Base-by-base conservation (phyloP, 2,888 invertebrate species). In the Eulithis testata region DNA sequence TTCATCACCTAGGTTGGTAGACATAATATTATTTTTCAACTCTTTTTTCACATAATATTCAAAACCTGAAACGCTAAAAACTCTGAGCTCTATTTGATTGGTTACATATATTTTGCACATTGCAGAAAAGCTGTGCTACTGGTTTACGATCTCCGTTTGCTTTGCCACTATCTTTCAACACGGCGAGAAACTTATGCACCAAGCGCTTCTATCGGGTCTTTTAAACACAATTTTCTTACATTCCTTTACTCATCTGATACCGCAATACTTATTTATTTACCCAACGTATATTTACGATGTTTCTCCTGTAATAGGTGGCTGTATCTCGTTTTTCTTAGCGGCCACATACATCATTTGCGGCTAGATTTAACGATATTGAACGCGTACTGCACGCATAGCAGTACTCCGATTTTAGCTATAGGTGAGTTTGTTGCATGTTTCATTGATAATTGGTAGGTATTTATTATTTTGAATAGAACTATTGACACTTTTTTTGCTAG, bases 211-310 rank as follows among this genome's bases (percentile, higher is more conserved):
- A 91, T 91, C 90, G 83, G 75, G 79, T 76, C 81, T 84, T 85
- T 88, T 90, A 89, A 90, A 89, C 88, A 89, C 84, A 83, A 85
- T 87, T 91, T 89, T 87, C 88, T 82, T 83, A 82, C 85, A 85
- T 88, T 87, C 84, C 80, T 81, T 76, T 76, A 74, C 82, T 80
- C 85, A 93, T 93, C 92, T 87, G 92, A 93, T 93, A 92, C 75
- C 79, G 82, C 86, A 84, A 85, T 86, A 85, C 85, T 89, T 91
- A 91, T 91, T 91, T 92, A 92, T 91, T 91, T 91, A 91, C 88
- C 75, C 75, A 80, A 43, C 80, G 85, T 86, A 85, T 92, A 91
- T 91, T 93, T 93, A 91, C 91, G 89, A 90, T 85, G 88, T 84
- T 84, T 84, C 82, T 74, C 82, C 80, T 82, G 87, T 91, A 90